Evolutionary conservation across 2,113 vertebrate species (phyloP).

Genomic region (Ailuropoda melanoleuca): DNA sequence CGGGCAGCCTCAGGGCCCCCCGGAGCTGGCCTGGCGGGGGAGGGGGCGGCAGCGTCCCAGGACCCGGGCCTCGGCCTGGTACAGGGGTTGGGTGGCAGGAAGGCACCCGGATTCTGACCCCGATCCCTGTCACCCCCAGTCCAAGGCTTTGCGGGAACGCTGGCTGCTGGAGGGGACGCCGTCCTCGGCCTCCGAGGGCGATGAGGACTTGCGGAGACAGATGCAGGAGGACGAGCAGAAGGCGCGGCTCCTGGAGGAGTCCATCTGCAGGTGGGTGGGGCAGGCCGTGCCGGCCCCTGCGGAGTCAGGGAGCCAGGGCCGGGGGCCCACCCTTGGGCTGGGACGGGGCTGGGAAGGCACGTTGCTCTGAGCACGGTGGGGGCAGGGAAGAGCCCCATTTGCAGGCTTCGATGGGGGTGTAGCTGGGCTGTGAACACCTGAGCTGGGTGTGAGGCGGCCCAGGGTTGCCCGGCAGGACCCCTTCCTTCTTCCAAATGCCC

Average conservation of each 20-base stretch:
- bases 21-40: too few species aligned
- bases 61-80: not conserved
- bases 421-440: not conserved
- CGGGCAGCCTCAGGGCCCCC: too few species aligned
- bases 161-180: conserved; percentile 96
- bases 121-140: conserved; percentile 80
- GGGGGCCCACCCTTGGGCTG: not conserved
- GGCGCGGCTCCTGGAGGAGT: conserved; percentile 90
- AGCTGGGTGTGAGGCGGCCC: too few species aligned
- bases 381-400: not conserved
- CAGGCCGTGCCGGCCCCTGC: too few species aligned
- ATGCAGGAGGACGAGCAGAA: conserved; percentile 91
- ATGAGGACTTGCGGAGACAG: conserved; percentile 88
- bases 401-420: not conserved
- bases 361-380: fast-evolving
- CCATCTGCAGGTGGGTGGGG: conserved; percentile 88
- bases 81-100: too few species aligned
- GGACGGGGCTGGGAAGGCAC: too few species aligned
- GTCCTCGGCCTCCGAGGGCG: conserved; percentile 87
- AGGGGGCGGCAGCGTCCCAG: not conserved
- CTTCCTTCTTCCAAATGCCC: not conserved
- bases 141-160: conserved; percentile 93
- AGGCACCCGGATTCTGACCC: not conserved
- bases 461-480: not conserved
- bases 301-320: fast-evolving